phyloP scores from a whole-genome alignment of 2,888 invertebrate species.

The Cordilura impudica region DNA sequence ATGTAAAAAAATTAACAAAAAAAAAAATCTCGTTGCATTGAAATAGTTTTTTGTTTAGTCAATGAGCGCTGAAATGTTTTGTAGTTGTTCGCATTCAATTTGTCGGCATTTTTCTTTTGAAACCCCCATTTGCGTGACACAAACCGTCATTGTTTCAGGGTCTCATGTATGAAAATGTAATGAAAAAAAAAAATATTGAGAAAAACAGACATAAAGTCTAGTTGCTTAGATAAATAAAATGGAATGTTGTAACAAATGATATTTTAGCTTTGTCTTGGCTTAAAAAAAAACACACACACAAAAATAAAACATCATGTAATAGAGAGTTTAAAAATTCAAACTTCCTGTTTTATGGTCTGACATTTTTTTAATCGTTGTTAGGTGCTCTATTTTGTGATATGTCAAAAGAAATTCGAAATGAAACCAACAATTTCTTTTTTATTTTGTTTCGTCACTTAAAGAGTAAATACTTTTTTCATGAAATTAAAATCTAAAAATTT shows the following conservation, averaged over 20 bases:
- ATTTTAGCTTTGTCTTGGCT: background rate
- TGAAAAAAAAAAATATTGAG: background rate
- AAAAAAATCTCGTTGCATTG: background rate
- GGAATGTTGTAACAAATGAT: conserved; percentile 28
- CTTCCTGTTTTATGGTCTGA: conserved; percentile 5
- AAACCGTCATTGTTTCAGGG: conserved; percentile 40
- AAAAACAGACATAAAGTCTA: conserved; percentile 40
- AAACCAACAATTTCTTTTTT: background rate
- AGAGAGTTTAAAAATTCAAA: background rate
- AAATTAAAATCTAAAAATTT: background rate
- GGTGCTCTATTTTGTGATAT: background rate
- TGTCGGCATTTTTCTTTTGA: conserved; percentile 50
- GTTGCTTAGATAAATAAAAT: background rate
- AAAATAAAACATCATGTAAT: background rate
- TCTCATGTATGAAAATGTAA: conserved; percentile 9
- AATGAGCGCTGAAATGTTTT: background rate
- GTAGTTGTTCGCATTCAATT: background rate
- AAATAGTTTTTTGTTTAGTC: background rate
- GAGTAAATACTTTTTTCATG: background rate
- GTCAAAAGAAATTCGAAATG: background rate
- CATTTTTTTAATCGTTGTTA: background rate
- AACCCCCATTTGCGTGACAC: conserved; percentile 50
- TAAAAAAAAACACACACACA: too few relatives aligned
- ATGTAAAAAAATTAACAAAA: background rate
- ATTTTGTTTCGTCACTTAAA: background rate